A percentile compares a stretch with the other conserved stretches of the same genome.
Evolutionary conservation across 2,888 invertebrate species (phyloP).

Genomic region (Drosophila tripunctata): DNA sequence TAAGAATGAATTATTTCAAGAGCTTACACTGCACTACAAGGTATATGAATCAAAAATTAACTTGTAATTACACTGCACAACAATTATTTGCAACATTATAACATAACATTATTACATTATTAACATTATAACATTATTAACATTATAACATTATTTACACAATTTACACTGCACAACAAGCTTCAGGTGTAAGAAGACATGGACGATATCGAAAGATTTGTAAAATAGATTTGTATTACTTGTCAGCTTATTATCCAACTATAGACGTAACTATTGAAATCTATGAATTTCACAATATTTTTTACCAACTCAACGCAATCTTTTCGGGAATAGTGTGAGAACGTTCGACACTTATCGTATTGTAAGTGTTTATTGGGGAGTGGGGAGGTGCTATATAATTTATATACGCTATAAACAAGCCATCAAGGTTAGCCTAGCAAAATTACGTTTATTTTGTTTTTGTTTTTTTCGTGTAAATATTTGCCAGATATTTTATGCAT

Average conservation of each 20-base stretch:
- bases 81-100: neutral
- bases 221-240: too few relatives aligned
- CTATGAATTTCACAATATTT: constrained; percentile 29
- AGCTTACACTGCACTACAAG: too few relatives aligned
- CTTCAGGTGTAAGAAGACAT: too few relatives aligned
- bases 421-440: constrained; percentile 9
- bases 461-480: constrained; percentile 13
- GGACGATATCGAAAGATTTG: too few relatives aligned
- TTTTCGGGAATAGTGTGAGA: constrained; percentile 3
- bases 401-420: constrained; percentile 34
- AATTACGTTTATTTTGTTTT: constrained; percentile 16
- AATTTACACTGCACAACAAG: neutral
- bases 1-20: too few relatives aligned
- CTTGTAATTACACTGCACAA: neutral
- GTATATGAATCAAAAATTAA: too few relatives aligned
- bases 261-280: too few relatives aligned
- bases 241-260: too few relatives aligned
- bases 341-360: constrained; percentile 32
- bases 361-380: constrained; percentile 21
- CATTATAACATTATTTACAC: too few relatives aligned
- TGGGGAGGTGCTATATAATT: constrained; percentile 21
- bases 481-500: neutral
- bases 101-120: too few relatives aligned
- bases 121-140: too few relatives aligned
- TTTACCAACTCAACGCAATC: neutral